Evolutionary conservation across 2,888 invertebrate genomes (phyloP), one percentile per base, ranked within the genome.

Genomic region (Tipula lateralis): DNA sequence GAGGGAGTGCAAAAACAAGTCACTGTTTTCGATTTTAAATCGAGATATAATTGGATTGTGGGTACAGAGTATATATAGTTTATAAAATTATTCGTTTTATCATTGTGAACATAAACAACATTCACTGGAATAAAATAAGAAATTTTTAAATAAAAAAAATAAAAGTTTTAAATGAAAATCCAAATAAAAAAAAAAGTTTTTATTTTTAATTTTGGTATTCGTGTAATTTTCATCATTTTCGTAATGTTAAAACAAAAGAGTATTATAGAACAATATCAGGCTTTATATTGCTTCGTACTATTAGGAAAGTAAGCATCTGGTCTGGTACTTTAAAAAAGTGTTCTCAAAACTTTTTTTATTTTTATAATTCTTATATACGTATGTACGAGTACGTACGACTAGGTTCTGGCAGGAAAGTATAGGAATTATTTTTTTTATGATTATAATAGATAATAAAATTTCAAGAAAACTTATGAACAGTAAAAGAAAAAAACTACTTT

Each of bases 281-380:
- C 66, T 66, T 66, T 66, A 66, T 66, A 66, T 2, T 66, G 66
- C 24, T 66, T 66, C 66, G 66, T 24, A 66, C 1, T 19, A 24
- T 24, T 66, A 24, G 24, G 66, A 66, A 66, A 6, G 24, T 24
- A 66, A 66, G 24, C 66, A 66, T 66, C 66, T 66, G 66, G 66
- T 24, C 7, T 66, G 66, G 66, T 66, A 66, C 66, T 66, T 66
- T 66, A 66, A 66, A 66, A 66, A 66, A 66, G 66, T 66, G 66
- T 66, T 66, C 66, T 24, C 1, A 12, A 66, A 66, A 66, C 24
- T 66, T 66, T 66, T 66, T 66, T 36, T 36, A 9, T 36, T 34
- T 24, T 7, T 66, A 24, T 9, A 66, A 24, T 66, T 66, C 24
- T 66, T 24, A 24, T 7, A n/a, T n/a, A n/a, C 36, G 32, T 32